phyloP scores from a whole-genome alignment of 2,113 vertebrate genomes.

The Dasyornis broadbenti region DNA sequence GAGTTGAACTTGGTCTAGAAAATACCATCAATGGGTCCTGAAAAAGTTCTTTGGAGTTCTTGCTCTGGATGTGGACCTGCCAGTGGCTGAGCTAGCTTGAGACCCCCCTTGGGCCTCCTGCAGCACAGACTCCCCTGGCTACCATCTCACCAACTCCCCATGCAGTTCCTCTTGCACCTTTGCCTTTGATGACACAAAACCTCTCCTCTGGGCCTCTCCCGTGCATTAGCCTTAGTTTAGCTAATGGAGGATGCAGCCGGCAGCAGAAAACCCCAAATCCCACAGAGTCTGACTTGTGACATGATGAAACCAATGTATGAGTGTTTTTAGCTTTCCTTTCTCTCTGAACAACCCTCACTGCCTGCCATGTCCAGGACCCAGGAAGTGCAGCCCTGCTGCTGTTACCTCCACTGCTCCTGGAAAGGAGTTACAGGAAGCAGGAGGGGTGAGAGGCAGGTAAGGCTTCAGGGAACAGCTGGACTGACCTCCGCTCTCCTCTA shows the following conservation, averaged over 20 bases:
- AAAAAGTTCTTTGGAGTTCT: neutral
- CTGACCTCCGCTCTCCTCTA: constrained; percentile 81
- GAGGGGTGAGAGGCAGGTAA: neutral
- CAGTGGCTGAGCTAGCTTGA: neutral
- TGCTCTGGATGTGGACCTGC: neutral
- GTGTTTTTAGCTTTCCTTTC: neutral
- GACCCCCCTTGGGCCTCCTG: neutral
- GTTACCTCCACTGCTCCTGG: neutral
- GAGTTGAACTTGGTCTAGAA: neutral
- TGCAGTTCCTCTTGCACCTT: neutral
- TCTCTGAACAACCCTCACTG: neutral
- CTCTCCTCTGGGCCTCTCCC: neutral
- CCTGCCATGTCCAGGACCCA: fast-evolving
- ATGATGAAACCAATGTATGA: fast-evolving
- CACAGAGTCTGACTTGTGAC: neutral
- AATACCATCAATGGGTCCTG: neutral
- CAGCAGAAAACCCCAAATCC: neutral
- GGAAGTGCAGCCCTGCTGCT: neutral
- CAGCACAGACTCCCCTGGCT: neutral
- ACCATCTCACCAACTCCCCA: neutral
- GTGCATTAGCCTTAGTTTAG: neutral
- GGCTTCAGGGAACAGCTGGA: neutral
- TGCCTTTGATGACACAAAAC: neutral
- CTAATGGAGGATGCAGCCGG: neutral
- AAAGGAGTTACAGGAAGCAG: neutral